A percentile compares a stretch with the other conserved stretches of the same genome.
Evolutionary conservation across 2,888 invertebrate species (phyloP).

Genomic region (Protonemura montana): DNA sequence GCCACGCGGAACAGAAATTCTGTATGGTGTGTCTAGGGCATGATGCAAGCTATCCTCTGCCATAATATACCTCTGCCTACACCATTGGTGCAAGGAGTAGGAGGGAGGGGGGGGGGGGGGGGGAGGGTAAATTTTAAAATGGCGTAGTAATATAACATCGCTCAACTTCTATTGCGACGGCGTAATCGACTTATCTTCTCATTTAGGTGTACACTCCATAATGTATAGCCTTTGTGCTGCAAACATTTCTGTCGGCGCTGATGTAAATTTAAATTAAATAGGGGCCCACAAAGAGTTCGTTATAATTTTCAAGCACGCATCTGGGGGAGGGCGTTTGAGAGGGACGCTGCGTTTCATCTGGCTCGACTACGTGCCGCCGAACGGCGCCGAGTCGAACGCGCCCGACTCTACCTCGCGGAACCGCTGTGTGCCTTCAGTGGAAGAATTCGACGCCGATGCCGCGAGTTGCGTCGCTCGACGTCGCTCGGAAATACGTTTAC

Average conservation of each 20-base stretch:
- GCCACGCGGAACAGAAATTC: background rate
- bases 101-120: background rate
- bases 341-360: background rate
- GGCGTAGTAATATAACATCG: background rate
- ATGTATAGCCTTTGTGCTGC: background rate
- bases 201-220: conserved; percentile 25
- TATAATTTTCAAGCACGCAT: conserved; percentile 22
- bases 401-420: background rate
- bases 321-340: background rate
- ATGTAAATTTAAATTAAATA: conserved; percentile 35
- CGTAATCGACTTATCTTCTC: conserved; percentile 38
- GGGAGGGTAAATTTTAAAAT: background rate
- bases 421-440: background rate
- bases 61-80: background rate
- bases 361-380: background rate
- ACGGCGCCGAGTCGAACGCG: too few relatives aligned
- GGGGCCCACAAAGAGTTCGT: conserved; percentile 25
- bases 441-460: background rate
- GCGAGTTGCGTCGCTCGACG: background rate
- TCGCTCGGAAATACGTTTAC: background rate
- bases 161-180: conserved; percentile 8
- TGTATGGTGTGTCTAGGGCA: background rate
- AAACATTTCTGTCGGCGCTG: conserved; percentile 24
- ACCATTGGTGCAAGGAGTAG: background rate
- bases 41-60: background rate